Base-by-base conservation (phyloP, 1,140 invertebrate species). In the Dysdera silvatica region DNA sequence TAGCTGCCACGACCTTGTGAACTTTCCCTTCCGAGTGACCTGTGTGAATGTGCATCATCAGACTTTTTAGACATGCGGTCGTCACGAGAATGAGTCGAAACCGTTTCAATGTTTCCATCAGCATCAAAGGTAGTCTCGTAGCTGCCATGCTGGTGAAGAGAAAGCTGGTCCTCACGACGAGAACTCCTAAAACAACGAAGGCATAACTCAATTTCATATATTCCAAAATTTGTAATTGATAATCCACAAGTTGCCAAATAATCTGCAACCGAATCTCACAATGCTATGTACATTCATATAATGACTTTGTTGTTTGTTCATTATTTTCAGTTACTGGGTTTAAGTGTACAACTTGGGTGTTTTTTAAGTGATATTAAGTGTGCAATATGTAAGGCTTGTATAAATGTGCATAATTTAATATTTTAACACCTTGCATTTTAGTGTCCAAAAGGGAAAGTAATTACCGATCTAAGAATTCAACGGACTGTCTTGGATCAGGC, bases 41-140 rank as follows among this genome's bases (percentile, higher is more conserved):
- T 43, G 48, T 67, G 53, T 14, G 58, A 58, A 64, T 65, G 69
- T 49, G 67, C 67, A 67, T 71, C 66, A 33, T 67, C 74, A 68
- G 80, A 76, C 47, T 84, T 72, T 80, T 84, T 68, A 76, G 80
- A 77, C 79, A 84, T 71, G 76, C 83, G 71, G 79, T 84, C 71
- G 77, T 85, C 76, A 80, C 84, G 62, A 78, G 84, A 83, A 65
- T 74, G 76, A 20, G 76, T 76, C 2, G 75, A 77, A 10, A 76
- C 66, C 10, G 85, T 87, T 73, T 92, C 88, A 54, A 90, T 85
- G 76, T 91, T 91, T 28, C 86, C 86, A 65, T 88, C 87, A 54
- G 87, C 78, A 76, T 89, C 87, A 74, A 88, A 88, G 3, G 86
- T 88, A 5, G 86, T 89, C 73, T 89, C 87, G 66, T 69, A 67